Conservation (phyloP, 2,888 invertebrate genomes). For the Acanthopleura granulata region DNA sequence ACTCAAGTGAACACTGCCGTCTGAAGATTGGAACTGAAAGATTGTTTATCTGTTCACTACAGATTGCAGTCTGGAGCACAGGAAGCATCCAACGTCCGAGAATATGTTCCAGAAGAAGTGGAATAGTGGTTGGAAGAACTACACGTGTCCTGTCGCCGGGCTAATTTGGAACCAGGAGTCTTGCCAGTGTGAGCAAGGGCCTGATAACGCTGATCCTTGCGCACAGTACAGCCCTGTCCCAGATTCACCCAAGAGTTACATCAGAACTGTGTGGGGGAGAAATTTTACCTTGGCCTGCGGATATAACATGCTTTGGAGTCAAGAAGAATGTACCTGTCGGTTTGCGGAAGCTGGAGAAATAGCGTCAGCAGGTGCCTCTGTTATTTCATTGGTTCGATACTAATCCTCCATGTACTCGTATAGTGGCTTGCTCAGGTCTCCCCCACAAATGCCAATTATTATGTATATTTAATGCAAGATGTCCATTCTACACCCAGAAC, state of each 20-base stretch:
- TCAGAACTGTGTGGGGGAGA: slow-evolving; percentile 1
- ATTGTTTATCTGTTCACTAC: not conserved
- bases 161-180: slow-evolving; percentile 41
- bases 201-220: not conserved
- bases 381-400: too few species aligned
- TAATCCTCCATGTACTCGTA: too few species aligned
- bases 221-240: slow-evolving; percentile 7
- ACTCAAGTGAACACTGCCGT: too few species aligned
- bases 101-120: slow-evolving; percentile 14
- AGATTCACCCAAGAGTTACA: slow-evolving; percentile 9
- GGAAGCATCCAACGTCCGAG: slow-evolving; percentile 13
- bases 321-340: not conserved
- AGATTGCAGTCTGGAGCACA: slow-evolving; percentile 12
- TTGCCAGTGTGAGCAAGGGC: slow-evolving; percentile 32
- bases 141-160: slow-evolving; percentile 27
- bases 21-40: too few species aligned
- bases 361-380: not conserved
- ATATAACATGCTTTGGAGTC: not conserved
- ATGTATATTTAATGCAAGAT: too few species aligned
- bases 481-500: too few species aligned
- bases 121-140: slow-evolving; percentile 7
- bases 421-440: too few species aligned
- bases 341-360: not conserved
- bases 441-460: too few species aligned
- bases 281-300: slow-evolving; percentile 3